Evolutionary conservation across 2,113 vertebrate species (phyloP).

Genomic region (Balaenoptera acutorostrata): DNA sequence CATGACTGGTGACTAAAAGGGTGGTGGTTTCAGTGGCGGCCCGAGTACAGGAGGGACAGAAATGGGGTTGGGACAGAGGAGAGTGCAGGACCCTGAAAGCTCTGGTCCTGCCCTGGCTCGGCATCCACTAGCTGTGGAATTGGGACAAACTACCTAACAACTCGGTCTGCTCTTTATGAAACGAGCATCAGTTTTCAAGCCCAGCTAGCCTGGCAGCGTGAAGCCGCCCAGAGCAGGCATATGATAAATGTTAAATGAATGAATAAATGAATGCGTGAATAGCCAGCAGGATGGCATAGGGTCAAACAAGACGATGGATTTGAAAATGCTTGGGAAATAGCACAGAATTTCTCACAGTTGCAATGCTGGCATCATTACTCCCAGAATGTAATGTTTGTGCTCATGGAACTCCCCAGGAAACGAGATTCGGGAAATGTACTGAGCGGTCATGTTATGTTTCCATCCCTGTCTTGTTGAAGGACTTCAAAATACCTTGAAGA

Average conservation of each 20-base stretch:
- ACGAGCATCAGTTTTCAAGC: background rate
- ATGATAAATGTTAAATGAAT: background rate
- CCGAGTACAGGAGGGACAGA: background rate
- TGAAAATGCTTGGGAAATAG: background rate
- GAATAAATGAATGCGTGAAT: background rate
- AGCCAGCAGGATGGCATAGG: background rate
- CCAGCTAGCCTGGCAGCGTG: background rate
- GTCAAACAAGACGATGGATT: background rate
- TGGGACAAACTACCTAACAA: background rate
- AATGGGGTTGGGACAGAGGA: background rate
- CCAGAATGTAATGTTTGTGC: background rate
- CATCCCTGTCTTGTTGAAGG: background rate
- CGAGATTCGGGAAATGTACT: background rate
- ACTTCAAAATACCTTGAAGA: background rate
- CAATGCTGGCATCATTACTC: accelerated
- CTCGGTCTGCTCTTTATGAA: background rate
- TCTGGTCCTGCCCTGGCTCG: background rate
- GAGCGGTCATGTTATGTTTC: background rate
- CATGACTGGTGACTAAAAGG: background rate
- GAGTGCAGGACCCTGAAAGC: background rate
- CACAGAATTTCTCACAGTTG: background rate
- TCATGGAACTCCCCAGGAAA: background rate
- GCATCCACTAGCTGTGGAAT: background rate
- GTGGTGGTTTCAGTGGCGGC: background rate
- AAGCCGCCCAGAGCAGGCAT: accelerated